Base-by-base conservation (phyloP, 2,113 vertebrate species). In the Salvelinus fontinalis region DNA sequence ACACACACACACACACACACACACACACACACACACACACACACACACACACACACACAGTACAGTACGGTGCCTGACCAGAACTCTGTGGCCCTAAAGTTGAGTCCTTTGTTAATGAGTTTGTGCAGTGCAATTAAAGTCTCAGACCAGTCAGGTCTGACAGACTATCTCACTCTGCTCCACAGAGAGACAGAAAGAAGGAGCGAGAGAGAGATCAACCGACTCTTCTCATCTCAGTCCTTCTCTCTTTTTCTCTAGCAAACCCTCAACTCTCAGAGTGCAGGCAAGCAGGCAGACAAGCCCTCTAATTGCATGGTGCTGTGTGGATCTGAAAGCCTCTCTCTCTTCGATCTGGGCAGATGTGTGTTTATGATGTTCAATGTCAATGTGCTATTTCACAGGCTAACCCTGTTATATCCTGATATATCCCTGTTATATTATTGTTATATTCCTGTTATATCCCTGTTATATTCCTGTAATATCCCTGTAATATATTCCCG, bases 301-400 rank as follows among this genome's bases (percentile, higher is more conserved):
- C 68, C 75, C 49, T 66, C 77, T 90, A 89, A 91, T 84, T 91
- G 84, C 84, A 80, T 74, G 73, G 81, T 81, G n/a, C 44, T 83
- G 78, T 71, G 14, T 54, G 75, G 67, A 80, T 51, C 77, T 78
- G 73, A 7, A 73, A 60, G 82, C 86, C 83, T 83, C 80, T 80
- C 83, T 75, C 84, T 81, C 86, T 9, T n/a, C 7, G 71, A 84
- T 88, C 85, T 75, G 82, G 83, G 81, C 81, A 84, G 81, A 88
- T 83, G 85, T 54, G 51, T 54, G 39, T 2, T 14, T 73, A 82
- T 82, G 82, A 79, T 76, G 81, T 82, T 82, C 77, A 76, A 83
- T 79, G 77, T 80, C 83, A 87, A 86, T 83, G 84, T 74, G 67
- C 75, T 85, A 83, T 80, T 80, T 88, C 81, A 70, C 85, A 76